These are phyloP conservation scores for Helicoverpa assulta DNA, from an alignment of 2,888 invertebrate species.

Conservation along the genomic window DNA sequence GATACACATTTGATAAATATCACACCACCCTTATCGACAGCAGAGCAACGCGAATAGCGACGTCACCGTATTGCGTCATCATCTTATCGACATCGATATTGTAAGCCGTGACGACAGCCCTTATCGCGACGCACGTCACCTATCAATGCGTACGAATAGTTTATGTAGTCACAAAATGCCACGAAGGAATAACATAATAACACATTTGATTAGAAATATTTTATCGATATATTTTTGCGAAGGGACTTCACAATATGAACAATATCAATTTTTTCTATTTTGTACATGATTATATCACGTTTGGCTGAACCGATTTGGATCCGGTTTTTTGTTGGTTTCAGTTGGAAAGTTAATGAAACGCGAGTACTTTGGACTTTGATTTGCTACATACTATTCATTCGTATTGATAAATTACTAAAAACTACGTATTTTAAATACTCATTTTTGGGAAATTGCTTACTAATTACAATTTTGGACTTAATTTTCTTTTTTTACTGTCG, in stretches of 20 bases:
- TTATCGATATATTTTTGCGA: not conserved
- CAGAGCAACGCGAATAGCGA: not conserved
- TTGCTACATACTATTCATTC: not conserved
- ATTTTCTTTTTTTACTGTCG: no score
- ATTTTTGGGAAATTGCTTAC: not conserved
- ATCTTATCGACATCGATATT: no score
- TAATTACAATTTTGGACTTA: not conserved
- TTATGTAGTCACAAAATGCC: not conserved
- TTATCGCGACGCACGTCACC: slow-evolving; percentile 4
- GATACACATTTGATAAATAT: no score
- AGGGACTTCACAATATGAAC: not conserved
- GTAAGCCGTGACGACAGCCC: not conserved
- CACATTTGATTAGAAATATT: not conserved
- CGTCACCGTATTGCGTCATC: not conserved
- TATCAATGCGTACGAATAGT: slow-evolving; percentile 22
- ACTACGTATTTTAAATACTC: not conserved
- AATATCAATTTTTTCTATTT: not conserved
- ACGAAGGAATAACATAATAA: not conserved
- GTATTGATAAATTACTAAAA: slow-evolving; percentile 19
- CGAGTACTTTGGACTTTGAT: not conserved
- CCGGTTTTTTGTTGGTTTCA: no score
- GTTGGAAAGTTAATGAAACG: not conserved
- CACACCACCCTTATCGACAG: no score
- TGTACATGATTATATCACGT: no score
- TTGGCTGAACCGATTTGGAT: no score